These are phyloP conservation scores for Neuroterus valhalla DNA, from an alignment of 1,140 invertebrate species.

Conservation along the genomic window DNA sequence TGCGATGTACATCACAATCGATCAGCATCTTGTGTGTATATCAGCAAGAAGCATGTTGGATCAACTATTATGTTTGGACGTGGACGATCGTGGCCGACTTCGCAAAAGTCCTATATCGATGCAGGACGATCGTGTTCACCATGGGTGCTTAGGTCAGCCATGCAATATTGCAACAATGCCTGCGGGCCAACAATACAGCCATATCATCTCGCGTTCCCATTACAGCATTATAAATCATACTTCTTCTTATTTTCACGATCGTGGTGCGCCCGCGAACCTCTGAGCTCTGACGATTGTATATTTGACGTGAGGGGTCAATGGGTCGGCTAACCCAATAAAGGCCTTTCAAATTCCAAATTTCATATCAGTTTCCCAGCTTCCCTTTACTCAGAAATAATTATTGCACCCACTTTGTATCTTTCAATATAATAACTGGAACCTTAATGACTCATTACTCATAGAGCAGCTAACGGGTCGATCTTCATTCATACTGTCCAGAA, in stretches of 20 bases:
- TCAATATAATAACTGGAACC: too few species aligned
- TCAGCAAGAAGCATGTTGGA: conserved; percentile 37
- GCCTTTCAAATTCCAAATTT: conserved; percentile 36
- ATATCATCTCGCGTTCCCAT: conserved; percentile 62
- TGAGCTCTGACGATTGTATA: conserved; percentile 25
- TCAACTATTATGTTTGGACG: conserved; percentile 54
- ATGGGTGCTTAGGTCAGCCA: conserved; percentile 55
- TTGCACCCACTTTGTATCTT: too few species aligned
- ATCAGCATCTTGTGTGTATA: neutral
- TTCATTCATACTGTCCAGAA: too few species aligned
- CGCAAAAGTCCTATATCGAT: conserved; percentile 44
- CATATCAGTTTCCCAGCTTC: neutral
- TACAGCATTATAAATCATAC: conserved; percentile 70
- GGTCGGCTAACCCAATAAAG: conserved; percentile 55
- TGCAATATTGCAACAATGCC: conserved; percentile 66
- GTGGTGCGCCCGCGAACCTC: conserved; percentile 13
- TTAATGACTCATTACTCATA: too few species aligned
- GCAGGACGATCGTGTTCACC: conserved; percentile 45
- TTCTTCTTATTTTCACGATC: conserved; percentile 61
- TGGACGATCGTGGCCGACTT: conserved; percentile 52
- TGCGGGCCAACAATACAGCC: conserved; percentile 59
- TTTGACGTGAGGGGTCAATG: conserved; percentile 62
- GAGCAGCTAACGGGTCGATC: too few species aligned
- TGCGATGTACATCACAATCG: neutral
- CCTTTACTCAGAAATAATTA: neutral